Base-by-base conservation (phyloP, 1,140 invertebrate species). In the Bombus pyrosoma region DNA sequence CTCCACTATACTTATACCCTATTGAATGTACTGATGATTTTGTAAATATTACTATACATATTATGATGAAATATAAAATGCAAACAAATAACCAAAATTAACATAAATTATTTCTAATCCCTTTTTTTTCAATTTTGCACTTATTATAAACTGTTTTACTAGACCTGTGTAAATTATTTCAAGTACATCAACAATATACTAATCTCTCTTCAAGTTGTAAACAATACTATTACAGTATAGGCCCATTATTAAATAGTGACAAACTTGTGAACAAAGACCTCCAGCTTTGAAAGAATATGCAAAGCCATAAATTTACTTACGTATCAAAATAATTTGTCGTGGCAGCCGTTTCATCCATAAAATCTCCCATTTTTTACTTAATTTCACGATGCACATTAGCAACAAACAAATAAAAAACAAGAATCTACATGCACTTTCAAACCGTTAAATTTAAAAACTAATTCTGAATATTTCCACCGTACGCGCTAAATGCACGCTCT, bases 361-460 rank as follows among this genome's bases (percentile, higher is more conserved):
- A 88, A 34, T 92, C 80, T 1, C n/a, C 86, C 86, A 92, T 91
- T 34, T 89, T 86, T 64, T 83, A 62, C 28, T 0, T 3, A 69
- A 64, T 59, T 53, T 66, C 47, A 28, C 53, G 18, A 43, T 37
- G 57, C 25, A 62, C n/a, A 81, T 72, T 18, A 59, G n/a, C 59
- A 41, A 85, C 86, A 53, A 68, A 41, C 18, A 74, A 18, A 79
- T 34, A 18, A 59, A 72, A 78, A 81, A 47, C 32, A 59, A 66
- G 32, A 47, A 85, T 15, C 39, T 9, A n/a, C 34, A 32, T 15
- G 22, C 57, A 66, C 72, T 71, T 32, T 10, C 15, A 66, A 87
- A 92, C 93, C 90, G 92, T 91, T 83, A 90, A 88, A 91, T 90
- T 93, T 94, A 74, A 90, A 93, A 93, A 90, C 85, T 82, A 57